These are phyloP conservation scores for Manis crassicaudata DNA, from an alignment of 2,797 vertebrate species.

Conservation along the genomic window DNA sequence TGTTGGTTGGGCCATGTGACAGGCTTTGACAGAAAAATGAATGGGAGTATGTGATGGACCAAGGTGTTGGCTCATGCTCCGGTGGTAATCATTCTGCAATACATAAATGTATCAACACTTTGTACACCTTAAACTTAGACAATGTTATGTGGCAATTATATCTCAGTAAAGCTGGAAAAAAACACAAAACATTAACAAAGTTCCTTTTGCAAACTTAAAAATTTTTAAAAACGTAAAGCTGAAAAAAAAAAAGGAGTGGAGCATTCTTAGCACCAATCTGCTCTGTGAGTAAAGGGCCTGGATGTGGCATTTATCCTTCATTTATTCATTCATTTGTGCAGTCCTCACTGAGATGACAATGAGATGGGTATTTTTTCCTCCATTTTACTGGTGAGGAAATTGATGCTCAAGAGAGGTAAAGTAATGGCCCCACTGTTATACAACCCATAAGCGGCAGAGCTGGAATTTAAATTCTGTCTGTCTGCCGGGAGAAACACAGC, in stretches of 20 bases:
- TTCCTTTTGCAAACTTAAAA: too few species aligned
- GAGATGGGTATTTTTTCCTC: too few species aligned
- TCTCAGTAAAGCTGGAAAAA: too few species aligned
- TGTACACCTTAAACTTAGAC: too few species aligned
- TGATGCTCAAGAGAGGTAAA: not conserved
- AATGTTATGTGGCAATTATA: too few species aligned
- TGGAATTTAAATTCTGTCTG: not conserved
- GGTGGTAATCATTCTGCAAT: not conserved
- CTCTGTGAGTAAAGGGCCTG: not conserved
- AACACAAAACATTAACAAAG: too few species aligned
- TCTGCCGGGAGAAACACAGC: not conserved
- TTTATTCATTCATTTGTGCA: not conserved
- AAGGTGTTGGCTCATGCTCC: not conserved
- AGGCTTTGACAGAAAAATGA: not conserved
- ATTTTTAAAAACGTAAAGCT: too few species aligned
- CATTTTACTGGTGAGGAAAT: too few species aligned
- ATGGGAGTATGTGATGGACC: too few species aligned
- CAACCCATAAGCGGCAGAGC: too few species aligned
- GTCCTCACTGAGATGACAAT: too few species aligned
- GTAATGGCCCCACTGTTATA: not conserved
- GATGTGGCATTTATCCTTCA: not conserved
- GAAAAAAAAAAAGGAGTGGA: too few species aligned
- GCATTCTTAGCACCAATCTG: not conserved
- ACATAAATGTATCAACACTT: not conserved
- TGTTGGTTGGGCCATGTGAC: not conserved